These are phyloP conservation scores for Eupithecia tripunctaria DNA, from an alignment of 2,888 invertebrate species.

Conservation along the genomic window DNA sequence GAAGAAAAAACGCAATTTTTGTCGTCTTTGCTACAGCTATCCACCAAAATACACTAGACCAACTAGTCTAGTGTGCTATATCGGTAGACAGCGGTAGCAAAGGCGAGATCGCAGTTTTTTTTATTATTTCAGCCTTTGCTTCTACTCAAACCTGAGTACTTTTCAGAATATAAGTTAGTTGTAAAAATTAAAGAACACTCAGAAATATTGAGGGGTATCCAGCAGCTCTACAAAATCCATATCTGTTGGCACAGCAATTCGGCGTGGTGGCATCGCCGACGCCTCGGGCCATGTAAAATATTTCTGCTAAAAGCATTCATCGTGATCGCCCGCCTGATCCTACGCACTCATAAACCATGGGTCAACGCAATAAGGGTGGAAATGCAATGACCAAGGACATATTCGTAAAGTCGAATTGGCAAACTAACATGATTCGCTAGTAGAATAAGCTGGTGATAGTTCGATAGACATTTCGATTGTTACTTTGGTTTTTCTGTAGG, in stretches of 20 bases:
- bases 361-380: conserved; percentile 52
- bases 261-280: conserved; percentile 69
- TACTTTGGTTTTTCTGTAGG: neutral
- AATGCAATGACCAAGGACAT: conserved; percentile 54
- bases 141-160: neutral
- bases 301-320: conserved; percentile 84
- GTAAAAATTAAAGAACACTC: neutral
- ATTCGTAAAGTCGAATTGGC: conserved; percentile 56
- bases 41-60: too few relatives aligned
- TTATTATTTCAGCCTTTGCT: neutral
- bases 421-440: conserved; percentile 76
- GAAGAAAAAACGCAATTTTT: too few relatives aligned
- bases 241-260: conserved; percentile 82
- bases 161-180: too few relatives aligned
- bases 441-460: conserved; percentile 1
- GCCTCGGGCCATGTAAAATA: conserved; percentile 83
- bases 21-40: too few relatives aligned
- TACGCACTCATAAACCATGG: conserved; percentile 59
- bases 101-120: neutral
- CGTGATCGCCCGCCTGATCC: conserved; percentile 80
- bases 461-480: neutral
- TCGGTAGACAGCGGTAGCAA: neutral
- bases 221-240: conserved; percentile 62
- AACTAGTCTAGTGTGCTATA: neutral
- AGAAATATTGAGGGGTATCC: conserved; percentile 34